Conservation (phyloP, 1,140 invertebrate species). For the Drusus annulatus region DNA sequence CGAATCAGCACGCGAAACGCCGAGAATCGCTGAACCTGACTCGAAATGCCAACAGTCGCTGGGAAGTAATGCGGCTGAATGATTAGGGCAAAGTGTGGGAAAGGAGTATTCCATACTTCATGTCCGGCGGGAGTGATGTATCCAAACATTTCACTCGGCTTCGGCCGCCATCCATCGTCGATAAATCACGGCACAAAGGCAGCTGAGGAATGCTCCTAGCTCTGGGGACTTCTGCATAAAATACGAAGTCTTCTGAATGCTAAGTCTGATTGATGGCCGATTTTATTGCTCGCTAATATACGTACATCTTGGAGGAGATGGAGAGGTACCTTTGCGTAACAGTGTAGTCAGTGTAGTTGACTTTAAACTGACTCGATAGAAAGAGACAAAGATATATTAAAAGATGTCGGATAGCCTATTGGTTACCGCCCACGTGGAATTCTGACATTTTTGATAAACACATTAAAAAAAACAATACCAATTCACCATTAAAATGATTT, state of each 20-base stretch:
- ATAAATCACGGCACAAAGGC: constrained; percentile 31
- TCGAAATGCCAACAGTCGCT: background rate
- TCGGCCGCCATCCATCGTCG: background rate
- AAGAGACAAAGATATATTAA: too few species aligned
- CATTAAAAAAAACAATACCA: too few species aligned
- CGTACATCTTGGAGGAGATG: too few species aligned
- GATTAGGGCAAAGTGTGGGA: background rate
- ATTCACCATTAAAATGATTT: too few species aligned
- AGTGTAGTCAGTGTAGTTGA: too few species aligned
- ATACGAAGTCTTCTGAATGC: constrained; percentile 35
- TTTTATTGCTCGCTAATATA: constrained; percentile 49
- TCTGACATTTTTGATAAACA: too few species aligned
- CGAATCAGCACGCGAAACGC: constrained; percentile 18
- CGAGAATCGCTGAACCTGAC: background rate
- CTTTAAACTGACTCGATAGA: too few species aligned
- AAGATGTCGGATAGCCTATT: too few species aligned
- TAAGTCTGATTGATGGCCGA: constrained; percentile 46
- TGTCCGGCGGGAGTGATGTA: constrained; percentile 13
- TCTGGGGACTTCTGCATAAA: constrained; percentile 7
- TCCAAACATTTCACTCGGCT: constrained; percentile 12
- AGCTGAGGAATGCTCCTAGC: constrained; percentile 24
- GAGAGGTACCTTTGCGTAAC: too few species aligned
- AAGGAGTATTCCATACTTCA: constrained; percentile 31
- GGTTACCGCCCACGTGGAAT: too few species aligned
- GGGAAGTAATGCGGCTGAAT: background rate